Percentiles rank a stretch among this genome's conserved stretches.
Conservation (phyloP, 2,797 vertebrate genomes). For the Mormyrops attenuatus region DNA sequence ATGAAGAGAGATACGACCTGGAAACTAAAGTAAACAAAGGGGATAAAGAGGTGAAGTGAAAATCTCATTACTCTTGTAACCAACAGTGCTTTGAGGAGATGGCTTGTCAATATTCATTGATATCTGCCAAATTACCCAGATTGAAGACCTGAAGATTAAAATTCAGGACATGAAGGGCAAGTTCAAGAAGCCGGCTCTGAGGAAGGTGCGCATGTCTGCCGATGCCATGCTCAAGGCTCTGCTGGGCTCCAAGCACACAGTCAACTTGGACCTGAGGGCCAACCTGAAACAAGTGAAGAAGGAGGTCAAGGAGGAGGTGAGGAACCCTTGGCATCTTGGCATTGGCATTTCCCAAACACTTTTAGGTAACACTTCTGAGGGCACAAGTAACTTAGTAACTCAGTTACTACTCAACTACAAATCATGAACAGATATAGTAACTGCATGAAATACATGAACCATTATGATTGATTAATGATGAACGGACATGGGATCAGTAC, state of each 20-base stretch:
- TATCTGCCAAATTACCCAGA: slow-evolving; percentile 45
- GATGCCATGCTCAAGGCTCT: slow-evolving; percentile 79
- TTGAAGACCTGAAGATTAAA: slow-evolving; percentile 81
- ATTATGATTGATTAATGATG: neutral
- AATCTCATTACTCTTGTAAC: neutral
- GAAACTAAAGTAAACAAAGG: slow-evolving; percentile 78
- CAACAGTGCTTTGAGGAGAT: neutral
- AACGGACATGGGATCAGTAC: neutral
- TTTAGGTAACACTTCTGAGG: neutral
- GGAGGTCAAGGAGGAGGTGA: slow-evolving; percentile 56
- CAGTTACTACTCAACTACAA: neutral
- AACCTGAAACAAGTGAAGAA: slow-evolving; percentile 86
- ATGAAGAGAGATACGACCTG: slow-evolving; percentile 89
- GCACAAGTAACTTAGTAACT: neutral
- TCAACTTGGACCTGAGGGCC: slow-evolving; percentile 77
- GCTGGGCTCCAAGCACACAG: slow-evolving; percentile 83
- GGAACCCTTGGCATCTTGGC: neutral
- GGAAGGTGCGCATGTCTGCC: slow-evolving; percentile 76
- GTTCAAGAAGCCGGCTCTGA: slow-evolving; percentile 76
- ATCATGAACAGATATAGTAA: neutral
- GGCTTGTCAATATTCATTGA: neutral
- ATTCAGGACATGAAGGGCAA: slow-evolving; percentile 78
- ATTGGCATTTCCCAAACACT: neutral
- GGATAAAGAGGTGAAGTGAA: slow-evolving; percentile 72
- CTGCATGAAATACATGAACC: neutral